phyloP scores from a whole-genome alignment of 2,888 invertebrate genomes.

The Poecilus cupreus region DNA sequence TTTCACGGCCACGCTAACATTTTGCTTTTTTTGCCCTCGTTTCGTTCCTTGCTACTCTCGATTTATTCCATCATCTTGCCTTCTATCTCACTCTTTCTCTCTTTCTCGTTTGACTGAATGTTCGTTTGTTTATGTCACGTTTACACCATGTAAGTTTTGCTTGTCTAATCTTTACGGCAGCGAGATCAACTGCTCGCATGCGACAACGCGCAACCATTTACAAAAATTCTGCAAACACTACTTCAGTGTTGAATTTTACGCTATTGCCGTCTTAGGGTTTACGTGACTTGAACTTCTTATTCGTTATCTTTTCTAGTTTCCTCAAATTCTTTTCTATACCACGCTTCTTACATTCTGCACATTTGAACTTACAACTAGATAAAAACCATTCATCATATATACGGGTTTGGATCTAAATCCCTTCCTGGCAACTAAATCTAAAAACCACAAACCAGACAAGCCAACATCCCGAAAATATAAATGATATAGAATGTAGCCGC shows the following conservation, averaged over 20 bases:
- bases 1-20: slow-evolving; percentile 52
- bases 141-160: slow-evolving; percentile 21
- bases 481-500: too few relatives aligned
- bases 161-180: slow-evolving; percentile 11
- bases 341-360: too few relatives aligned
- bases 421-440: too few relatives aligned
- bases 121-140: slow-evolving; percentile 42
- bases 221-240: neutral
- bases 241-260: neutral
- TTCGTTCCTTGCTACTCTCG: slow-evolving; percentile 16
- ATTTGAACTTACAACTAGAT: too few relatives aligned
- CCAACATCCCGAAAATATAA: too few relatives aligned
- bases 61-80: slow-evolving; percentile 39
- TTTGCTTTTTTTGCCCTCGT: slow-evolving; percentile 45
- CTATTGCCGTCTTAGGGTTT: neutral
- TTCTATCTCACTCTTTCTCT: slow-evolving; percentile 2
- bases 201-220: neutral
- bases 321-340: too few relatives aligned
- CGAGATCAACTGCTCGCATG: neutral
- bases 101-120: neutral
- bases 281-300: neutral
- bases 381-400: too few relatives aligned
- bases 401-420: too few relatives aligned
- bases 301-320: neutral
- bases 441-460: too few relatives aligned